Conservation (phyloP, 2,113 vertebrate species). For the Pelvicachromis taeniatus region DNA sequence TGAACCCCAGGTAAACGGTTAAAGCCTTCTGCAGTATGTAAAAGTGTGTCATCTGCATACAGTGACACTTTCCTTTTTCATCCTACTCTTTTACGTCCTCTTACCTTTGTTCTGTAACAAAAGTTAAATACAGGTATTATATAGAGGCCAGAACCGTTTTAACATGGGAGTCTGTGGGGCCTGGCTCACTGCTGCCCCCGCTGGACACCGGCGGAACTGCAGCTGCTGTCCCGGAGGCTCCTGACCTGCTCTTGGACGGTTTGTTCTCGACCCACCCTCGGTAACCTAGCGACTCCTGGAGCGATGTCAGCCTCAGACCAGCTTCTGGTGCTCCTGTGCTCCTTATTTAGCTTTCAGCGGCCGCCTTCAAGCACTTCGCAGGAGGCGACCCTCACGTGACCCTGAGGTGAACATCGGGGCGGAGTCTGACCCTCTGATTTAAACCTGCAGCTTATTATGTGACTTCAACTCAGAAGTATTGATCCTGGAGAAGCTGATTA, state of each 20-base stretch:
- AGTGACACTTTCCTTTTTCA: neutral
- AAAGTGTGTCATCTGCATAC: neutral
- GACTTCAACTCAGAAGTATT: neutral
- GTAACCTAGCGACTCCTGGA: neutral
- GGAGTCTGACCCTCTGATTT: neutral
- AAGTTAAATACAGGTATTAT: neutral
- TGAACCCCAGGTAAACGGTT: neutral
- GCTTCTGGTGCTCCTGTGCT: neutral
- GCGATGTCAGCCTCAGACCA: neutral
- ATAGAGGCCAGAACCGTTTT: neutral
- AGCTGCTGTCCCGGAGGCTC: neutral
- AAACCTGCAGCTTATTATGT: neutral
- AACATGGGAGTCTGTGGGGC: neutral
- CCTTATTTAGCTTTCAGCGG: neutral
- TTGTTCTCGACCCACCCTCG: neutral
- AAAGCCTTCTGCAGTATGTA: neutral
- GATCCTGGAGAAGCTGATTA: neutral
- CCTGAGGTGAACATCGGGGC: neutral
- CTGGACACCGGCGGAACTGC: neutral
- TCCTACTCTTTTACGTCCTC: neutral
- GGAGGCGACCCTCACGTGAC: neutral
- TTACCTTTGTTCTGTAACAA: neutral
- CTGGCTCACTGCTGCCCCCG: neutral
- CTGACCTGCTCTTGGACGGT: neutral
- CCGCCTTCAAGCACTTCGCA: neutral